A percentile compares a stretch with the other conserved stretches of the same genome.
These are phyloP conservation scores for Phataginus tricuspis DNA, from an alignment of 2,797 vertebrate species.

Conservation along the genomic window DNA sequence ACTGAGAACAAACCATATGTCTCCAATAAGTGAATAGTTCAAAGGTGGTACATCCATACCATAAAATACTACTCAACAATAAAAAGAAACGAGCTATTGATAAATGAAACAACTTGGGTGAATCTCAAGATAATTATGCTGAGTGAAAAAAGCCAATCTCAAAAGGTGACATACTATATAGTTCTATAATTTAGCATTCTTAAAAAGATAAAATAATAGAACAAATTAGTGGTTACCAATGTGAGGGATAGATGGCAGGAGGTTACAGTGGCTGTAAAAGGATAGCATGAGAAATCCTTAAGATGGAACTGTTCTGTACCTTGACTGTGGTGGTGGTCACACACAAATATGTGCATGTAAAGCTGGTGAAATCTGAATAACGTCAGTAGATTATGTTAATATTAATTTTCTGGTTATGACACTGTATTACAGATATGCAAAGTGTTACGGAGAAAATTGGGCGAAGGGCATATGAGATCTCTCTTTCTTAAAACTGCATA, in stretches of 20 bases:
- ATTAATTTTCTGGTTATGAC: neutral
- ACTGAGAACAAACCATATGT: neutral
- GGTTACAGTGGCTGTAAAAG: neutral
- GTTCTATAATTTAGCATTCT: slow-evolving; percentile 31
- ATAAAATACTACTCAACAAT: neutral
- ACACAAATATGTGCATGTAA: neutral
- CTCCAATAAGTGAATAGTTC: neutral
- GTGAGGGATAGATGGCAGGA: neutral
- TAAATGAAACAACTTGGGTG: neutral
- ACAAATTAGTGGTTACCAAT: neutral
- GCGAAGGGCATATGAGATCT: neutral
- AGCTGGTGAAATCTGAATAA: slow-evolving; percentile 27
- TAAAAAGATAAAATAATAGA: slow-evolving; percentile 13
- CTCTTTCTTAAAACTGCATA: neutral
- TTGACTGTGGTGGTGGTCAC: neutral
- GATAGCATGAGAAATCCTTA: neutral
- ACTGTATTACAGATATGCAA: neutral
- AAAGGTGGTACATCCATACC: neutral
- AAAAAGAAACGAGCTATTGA: neutral
- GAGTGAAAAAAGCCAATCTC: neutral
- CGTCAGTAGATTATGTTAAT: neutral
- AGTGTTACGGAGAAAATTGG: neutral
- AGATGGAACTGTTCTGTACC: neutral
- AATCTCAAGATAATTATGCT: slow-evolving; percentile 22
- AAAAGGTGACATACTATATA: neutral